Base-by-base conservation (phyloP, 2,888 invertebrate species). In the Gordius sp. region DNA sequence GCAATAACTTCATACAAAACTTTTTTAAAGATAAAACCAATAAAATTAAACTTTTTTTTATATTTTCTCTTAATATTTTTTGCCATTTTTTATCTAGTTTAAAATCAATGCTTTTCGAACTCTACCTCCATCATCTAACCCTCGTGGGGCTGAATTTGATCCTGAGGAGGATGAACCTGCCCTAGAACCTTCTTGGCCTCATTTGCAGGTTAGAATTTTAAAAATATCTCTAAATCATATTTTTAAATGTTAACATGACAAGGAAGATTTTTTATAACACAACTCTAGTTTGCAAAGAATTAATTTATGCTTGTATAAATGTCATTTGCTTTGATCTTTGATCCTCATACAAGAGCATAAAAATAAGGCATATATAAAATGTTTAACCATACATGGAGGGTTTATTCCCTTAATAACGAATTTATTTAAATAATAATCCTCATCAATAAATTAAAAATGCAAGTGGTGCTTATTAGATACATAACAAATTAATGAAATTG, bases 131-230 rank as follows among this genome's bases (percentile, higher is more conserved):
- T 81, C 72, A 74, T 81, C 73, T 75, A 83, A 75, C 69, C 84
- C 64, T 1, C 58, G 58, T 66, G 81, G 80, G 8, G 80, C 80
- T 1, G 84, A 85, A 69, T 84, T 82, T 69, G 85, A 85, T 70
- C 84, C 84, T 1, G 84, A 85, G 68, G 87, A 89, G 69, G 87
- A 89, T 72, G 87, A 89, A 70, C 87, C 87, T 28, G 85, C 83
- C 56, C 71, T 87, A 65, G 87, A 89, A 73, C 86, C 85, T 2
- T 82, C 84, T 52, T 86, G 86, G 86, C 85, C 86, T 20, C 86
- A 86, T 68, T 74, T 85, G 62, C 85, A 84, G 73, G 69, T 71
- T 60, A 8, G 16, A 57, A 4, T 16, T 13, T 57, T 24, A 20
- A n/a, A 23, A 8, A 16, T 55, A 16, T 28, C 8, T 56, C 8